phyloP scores from a whole-genome alignment of 2,113 vertebrate genomes.

The Python bivittatus region DNA sequence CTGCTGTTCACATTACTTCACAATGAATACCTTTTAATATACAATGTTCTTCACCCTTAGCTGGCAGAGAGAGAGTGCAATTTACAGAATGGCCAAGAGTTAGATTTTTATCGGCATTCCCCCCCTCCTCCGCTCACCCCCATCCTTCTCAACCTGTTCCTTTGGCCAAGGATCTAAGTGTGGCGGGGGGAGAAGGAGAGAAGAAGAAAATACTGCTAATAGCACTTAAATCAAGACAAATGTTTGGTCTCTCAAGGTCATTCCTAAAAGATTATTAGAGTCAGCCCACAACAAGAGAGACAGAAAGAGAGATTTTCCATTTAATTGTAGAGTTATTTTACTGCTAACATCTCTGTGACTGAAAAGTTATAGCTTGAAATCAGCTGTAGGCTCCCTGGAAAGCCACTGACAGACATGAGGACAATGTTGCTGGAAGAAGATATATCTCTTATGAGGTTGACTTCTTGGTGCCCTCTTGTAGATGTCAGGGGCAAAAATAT shows the following conservation, averaged over 20 bases:
- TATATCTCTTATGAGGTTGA: slow-evolving; percentile 68
- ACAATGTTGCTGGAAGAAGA: slow-evolving; percentile 72
- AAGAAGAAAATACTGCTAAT: slow-evolving; percentile 74
- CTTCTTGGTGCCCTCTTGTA: slow-evolving; percentile 47
- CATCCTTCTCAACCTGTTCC: background rate
- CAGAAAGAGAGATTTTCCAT: slow-evolving; percentile 43
- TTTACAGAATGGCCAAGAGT: slow-evolving; percentile 75
- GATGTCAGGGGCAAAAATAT: slow-evolving; percentile 34
- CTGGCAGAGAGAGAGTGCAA: slow-evolving; percentile 72
- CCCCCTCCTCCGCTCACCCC: background rate
- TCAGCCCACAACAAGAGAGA: slow-evolving; percentile 51
- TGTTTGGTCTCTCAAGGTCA: slow-evolving; percentile 73
- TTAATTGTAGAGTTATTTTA: slow-evolving; percentile 72
- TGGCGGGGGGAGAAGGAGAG: background rate
- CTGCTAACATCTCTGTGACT: slow-evolving; percentile 62
- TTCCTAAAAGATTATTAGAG: slow-evolving; percentile 64
- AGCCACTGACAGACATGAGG: slow-evolving; percentile 54
- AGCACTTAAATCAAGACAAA: slow-evolving; percentile 68
- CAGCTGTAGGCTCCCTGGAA: slow-evolving; percentile 71
- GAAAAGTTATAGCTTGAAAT: slow-evolving; percentile 72
- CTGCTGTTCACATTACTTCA: slow-evolving; percentile 77
- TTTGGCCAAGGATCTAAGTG: slow-evolving; percentile 71
- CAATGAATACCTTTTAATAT: slow-evolving; percentile 83
- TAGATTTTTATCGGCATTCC: slow-evolving; percentile 72
- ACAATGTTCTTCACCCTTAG: slow-evolving; percentile 72